phyloP scores from a whole-genome alignment of 2,797 vertebrate genomes.

The Enteromius paludinosus region DNA sequence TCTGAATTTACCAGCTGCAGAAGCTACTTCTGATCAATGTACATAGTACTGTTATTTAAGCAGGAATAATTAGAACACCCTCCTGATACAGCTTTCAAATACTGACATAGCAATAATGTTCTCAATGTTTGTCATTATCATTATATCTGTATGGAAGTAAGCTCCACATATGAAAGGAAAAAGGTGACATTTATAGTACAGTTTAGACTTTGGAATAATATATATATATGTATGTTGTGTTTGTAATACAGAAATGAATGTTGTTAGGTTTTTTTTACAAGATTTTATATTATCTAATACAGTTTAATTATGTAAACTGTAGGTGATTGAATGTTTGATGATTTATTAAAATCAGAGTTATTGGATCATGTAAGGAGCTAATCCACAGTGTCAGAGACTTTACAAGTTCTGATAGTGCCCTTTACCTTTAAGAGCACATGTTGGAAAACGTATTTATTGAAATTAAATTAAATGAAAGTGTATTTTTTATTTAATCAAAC shows the following conservation, averaged over 20 bases:
- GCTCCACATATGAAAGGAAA: not conserved
- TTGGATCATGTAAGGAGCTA: not conserved
- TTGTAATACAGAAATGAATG: constrained; percentile 1
- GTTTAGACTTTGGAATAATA: not conserved
- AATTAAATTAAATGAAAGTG: not conserved
- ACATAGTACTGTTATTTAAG: constrained; percentile 19
- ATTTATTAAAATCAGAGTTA: constrained; percentile 28
- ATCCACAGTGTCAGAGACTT: not conserved
- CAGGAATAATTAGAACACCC: not conserved
- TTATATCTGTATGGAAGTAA: constrained; percentile 1
- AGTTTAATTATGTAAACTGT: constrained; percentile 43
- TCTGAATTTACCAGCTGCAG: not conserved
- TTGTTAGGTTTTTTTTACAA: not conserved
- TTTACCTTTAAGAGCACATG: constrained; percentile 15
- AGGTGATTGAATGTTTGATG: constrained; percentile 16
- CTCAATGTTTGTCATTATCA: constrained; percentile 44
- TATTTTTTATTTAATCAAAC: constrained; percentile 27
- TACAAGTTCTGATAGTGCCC: not conserved
- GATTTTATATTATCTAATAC: constrained; percentile 17
- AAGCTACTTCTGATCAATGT: constrained; percentile 14
- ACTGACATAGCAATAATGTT: constrained; percentile 47
- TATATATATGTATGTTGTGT: not conserved
- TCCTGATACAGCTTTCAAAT: constrained; percentile 20
- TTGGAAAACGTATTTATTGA: constrained; percentile 24
- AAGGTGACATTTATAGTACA: not conserved